Evolutionary conservation across 2,797 vertebrate species (phyloP).

Genomic region (Peromyscus eremicus): DNA sequence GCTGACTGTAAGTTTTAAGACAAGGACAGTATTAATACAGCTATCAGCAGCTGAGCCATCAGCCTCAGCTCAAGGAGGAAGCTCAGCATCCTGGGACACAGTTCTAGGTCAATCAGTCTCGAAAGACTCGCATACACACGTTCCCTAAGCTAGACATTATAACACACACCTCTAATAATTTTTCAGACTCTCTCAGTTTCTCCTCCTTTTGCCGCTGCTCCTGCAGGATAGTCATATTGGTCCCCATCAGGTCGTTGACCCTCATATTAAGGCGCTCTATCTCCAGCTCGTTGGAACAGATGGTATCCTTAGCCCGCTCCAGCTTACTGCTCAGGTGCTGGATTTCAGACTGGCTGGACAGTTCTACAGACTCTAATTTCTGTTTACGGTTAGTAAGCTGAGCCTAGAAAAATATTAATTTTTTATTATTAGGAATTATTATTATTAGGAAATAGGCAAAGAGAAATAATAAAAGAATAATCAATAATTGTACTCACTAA

Average conservation of each 20-base stretch:
- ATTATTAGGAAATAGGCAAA: neutral
- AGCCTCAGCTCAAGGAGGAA: neutral
- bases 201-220: constrained; percentile 88
- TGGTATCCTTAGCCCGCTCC: constrained; percentile 90
- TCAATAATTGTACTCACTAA: neutral
- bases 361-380: constrained; percentile 89
- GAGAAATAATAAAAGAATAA: constrained; percentile 48
- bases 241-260: constrained; percentile 85
- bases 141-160: constrained; percentile 35
- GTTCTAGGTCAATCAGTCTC: neutral
- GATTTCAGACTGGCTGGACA: constrained; percentile 90
- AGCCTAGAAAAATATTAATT: constrained; percentile 83
- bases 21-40: constrained; percentile 13
- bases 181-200: constrained; percentile 89
- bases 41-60: neutral
- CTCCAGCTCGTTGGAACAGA: constrained; percentile 92
- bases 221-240: constrained; percentile 84
- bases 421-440: neutral
- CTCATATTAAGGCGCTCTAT: constrained; percentile 91
- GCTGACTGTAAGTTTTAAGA: constrained; percentile 19
- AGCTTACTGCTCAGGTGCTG: constrained; percentile 91
- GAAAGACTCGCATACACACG: neutral
- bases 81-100: neutral
- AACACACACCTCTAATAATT: constrained; percentile 91
- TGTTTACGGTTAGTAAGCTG: constrained; percentile 89